Conservation (phyloP, 2,797 vertebrate genomes). For the Melanitta fusca region DNA sequence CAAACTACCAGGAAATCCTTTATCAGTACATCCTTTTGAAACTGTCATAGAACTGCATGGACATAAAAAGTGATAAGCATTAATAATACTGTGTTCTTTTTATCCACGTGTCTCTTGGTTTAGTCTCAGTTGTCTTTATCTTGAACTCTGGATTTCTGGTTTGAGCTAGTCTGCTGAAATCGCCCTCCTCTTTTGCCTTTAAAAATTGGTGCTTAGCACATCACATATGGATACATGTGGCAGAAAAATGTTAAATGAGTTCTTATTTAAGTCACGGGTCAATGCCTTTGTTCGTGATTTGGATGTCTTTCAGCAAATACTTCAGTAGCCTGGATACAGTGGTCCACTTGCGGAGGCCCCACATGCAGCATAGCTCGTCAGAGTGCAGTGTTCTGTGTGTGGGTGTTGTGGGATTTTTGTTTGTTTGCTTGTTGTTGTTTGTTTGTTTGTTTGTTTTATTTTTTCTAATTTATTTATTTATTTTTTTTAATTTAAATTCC, state of each 20-base stretch:
- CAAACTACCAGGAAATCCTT: slow-evolving; percentile 71
- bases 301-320: not conserved
- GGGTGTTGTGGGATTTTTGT: not conserved
- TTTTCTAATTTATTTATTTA: too few relatives aligned
- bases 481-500: not conserved
- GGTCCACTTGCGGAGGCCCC: not conserved
- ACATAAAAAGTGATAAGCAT: slow-evolving; percentile 75
- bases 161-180: slow-evolving; percentile 19
- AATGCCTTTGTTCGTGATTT: slow-evolving; percentile 5
- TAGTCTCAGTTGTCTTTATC: slow-evolving; percentile 66
- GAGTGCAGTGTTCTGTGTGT: not conserved
- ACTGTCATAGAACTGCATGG: slow-evolving; percentile 71
- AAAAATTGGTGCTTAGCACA: slow-evolving; percentile 47
- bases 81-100: slow-evolving; percentile 70
- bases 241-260: not conserved
- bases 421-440: too few relatives aligned
- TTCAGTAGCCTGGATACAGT: not conserved
- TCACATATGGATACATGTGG: not conserved
- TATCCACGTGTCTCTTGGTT: slow-evolving; percentile 53
- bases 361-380: not conserved
- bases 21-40: slow-evolving; percentile 77
- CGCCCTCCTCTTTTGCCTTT: not conserved
- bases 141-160: slow-evolving; percentile 62
- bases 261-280: slow-evolving; percentile 12
- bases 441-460: not conserved